A percentile compares a stretch with the other conserved stretches of the same genome.
Evolutionary conservation across 2,113 vertebrate genomes (phyloP).

Genomic region (Tringa solitaria): DNA sequence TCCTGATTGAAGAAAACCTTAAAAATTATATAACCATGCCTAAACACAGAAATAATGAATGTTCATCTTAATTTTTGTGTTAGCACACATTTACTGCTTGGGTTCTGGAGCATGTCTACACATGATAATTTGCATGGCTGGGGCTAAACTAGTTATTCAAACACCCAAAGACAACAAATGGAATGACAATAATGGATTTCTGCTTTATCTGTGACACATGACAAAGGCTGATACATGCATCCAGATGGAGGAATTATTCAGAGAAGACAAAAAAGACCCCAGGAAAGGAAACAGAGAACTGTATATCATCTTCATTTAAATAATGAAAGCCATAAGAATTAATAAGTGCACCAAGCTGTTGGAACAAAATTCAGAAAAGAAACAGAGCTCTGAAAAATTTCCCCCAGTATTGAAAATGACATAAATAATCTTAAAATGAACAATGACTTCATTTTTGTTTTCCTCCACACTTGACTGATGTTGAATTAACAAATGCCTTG

Average conservation of each 20-base stretch:
- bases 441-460: conserved; percentile 45
- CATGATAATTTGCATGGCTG: background rate
- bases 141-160: background rate
- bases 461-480: background rate
- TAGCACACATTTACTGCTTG: background rate
- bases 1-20: background rate
- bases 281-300: conserved; percentile 33
- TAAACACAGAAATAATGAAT: background rate
- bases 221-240: background rate
- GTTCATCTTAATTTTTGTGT: background rate
- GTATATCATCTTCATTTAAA: conserved; percentile 26
- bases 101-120: background rate
- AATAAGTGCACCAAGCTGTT: conserved; percentile 34
- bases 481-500: conserved; percentile 7
- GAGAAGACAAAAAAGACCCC: background rate
- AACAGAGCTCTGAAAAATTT: conserved; percentile 34
- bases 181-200: background rate
- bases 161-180: background rate
- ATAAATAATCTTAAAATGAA: conserved; percentile 14
- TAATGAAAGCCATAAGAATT: conserved; percentile 64
- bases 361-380: conserved; percentile 41
- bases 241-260: conserved; percentile 41
- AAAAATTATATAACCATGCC: background rate
- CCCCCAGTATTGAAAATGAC: background rate
- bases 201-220: conserved; percentile 11